These are phyloP conservation scores for Cremastinae sp. DNA, from an alignment of 2,888 invertebrate genomes.

Conservation along the genomic window DNA sequence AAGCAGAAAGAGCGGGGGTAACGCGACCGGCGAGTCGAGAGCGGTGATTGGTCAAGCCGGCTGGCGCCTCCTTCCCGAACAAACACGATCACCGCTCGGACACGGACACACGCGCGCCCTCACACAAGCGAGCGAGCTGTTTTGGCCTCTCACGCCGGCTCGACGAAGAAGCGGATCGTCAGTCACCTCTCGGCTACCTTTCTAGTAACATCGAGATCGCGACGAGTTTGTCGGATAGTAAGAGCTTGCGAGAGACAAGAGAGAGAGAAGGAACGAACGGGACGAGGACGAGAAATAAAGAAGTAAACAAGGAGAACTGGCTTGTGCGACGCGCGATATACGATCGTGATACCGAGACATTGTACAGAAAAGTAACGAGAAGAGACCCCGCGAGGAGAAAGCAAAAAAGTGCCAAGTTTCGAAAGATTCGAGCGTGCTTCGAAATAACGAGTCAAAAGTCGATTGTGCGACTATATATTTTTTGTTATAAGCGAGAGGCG, in stretches of 20 bases:
- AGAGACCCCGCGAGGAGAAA: neutral
- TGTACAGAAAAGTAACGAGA: conserved; percentile 10
- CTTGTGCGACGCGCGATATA: conserved; percentile 48
- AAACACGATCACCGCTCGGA: neutral
- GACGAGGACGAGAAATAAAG: conserved; percentile 1
- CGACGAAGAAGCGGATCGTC: conserved; percentile 61
- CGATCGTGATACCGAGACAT: conserved; percentile 30
- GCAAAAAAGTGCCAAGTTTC: conserved; percentile 58
- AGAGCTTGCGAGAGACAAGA: conserved; percentile 44
- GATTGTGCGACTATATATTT: too few relatives aligned
- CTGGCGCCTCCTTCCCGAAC: conserved; percentile 65
- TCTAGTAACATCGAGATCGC: conserved; percentile 67
- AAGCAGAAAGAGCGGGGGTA: conserved; percentile 17
- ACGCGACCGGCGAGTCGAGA: conserved; percentile 34
- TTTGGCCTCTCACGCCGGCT: conserved; percentile 63
- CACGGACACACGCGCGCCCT: neutral
- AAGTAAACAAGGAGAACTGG: neutral
- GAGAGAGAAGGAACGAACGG: conserved; percentile 8
- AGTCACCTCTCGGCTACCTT: conserved; percentile 75
- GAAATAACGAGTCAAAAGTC: conserved; percentile 3
- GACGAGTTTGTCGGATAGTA: conserved; percentile 50
- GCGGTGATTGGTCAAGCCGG: conserved; percentile 62
- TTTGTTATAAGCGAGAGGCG: too few relatives aligned
- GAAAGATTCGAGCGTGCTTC: conserved; percentile 6
- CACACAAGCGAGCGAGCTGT: conserved; percentile 42